Evolutionary conservation across 2,113 vertebrate genomes (phyloP), one percentile per base, ranked within the genome.

Genomic region (Dunckerocampus dactyliophorus): DNA sequence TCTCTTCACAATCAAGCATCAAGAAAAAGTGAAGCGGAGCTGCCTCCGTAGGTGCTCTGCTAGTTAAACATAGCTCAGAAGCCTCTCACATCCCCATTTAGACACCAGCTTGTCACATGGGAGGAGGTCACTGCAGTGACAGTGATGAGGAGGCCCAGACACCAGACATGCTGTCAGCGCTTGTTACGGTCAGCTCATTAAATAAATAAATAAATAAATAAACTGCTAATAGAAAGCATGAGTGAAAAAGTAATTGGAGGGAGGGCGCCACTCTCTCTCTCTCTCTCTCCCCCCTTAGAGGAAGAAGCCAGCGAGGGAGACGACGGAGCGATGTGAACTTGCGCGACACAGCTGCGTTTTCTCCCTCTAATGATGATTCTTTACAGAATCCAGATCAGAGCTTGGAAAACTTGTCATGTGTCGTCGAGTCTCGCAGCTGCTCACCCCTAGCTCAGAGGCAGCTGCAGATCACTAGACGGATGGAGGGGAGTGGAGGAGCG

Each of bases 151-250:
- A 69, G 65, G 72, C 74, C 77, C 74, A 65, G 74, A 85, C 63
- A 54, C 63, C 78, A 85, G 82, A 82, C 76, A 48, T 55, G 61
- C 83, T 85, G 89, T 89, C 88, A 83, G 74, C 14, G 61, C 79
- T 83, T 61, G 75, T 90, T 87, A 88, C 69, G 87, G 83, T 89
- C 85, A 87, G 63, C 79, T 86, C 76, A 84, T 88, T 84, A 88
- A 78, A n/a, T n/a, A 28, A 28, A 83, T 70, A 82, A 84, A 69
- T 31, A 78, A 85, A 82, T 77, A 84, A 83, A 87, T 77, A 82
- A 81, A 69, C 47, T 48, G 53, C 54, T 77, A 71, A 78, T 75
- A 69, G 63, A 72, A 72, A 51, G 74, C 71, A 73, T 59, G 62
- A 70, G 71, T 42, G 69, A 62, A 65, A 60, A 47, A 69, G 58